Evolutionary conservation across 2,888 invertebrate genomes (phyloP), one percentile per base, ranked within the genome.

Genomic region (Papilio gigon): DNA sequence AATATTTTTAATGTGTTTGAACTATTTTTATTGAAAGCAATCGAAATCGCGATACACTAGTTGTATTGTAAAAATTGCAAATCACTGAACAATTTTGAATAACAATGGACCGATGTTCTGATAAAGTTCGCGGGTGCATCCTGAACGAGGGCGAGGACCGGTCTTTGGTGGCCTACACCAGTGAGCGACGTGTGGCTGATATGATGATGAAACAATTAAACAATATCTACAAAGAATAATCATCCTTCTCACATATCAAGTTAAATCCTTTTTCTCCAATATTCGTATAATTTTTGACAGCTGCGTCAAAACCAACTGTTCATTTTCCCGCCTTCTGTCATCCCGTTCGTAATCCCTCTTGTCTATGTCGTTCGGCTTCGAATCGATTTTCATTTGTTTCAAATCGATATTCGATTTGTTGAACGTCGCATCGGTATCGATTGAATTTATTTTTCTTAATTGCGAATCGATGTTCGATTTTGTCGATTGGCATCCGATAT

Each of bases 261-360:
- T 71, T 17, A 53, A 58, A 44, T 72, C 72, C 86, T 86, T 86
- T 81, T 67, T 97, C 95, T 68, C 68, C 6, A 69, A 37, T 17
- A 69, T 47, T 27, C 64, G n/a, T 60, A 69, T 65, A 4, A 69
- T 69, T 35, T 44, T 64, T 17, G 60, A 69, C 50, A 69, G 22
- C 58, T 69, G 68, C 40, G 20, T 65, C 20, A 69, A 12, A 12
- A 69, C 53, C 22, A 69, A 20, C 1, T 37, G 59, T 30, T 69
- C 60, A 4, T 53, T 69, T 33, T 69, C 68, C 17, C 60, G 25
- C 65, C 50, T 22, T 20, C 30, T 40, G 5, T 69, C 68, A n/a
- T 59, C 64, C 33, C 67, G 56, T 14, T 20, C 42, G 4, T 44
- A 33, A 17, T 53, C 42, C 0, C 12, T 64, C 14, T 64, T 53